Base-by-base conservation (phyloP, 2,888 invertebrate genomes). In the Stenurella melanura region DNA sequence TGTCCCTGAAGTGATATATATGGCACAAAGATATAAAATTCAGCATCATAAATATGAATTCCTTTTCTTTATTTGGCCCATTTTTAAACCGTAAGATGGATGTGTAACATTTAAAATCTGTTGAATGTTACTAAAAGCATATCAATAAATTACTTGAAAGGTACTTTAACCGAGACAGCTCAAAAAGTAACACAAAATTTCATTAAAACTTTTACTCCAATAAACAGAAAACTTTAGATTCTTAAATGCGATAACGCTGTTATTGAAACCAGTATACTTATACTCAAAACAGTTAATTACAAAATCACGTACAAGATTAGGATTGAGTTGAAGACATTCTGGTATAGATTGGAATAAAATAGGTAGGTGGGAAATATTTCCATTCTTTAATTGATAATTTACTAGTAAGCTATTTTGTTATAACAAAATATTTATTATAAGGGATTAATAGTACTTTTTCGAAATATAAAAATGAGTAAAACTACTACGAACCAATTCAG, bases 131-230 rank as follows among this genome's bases (percentile, higher is more conserved):
- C 9, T 30, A 1, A 42, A 42, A 50, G 0, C 60, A 6, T 58
- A 21, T 58, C 1, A 58, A 19, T 18, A 15, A 42, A 15, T 12
- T 58, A 21, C 26, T 58, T 58, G 1, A n/a, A 60, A 19, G 12
- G 1, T 60, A 21, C 21, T 7, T 26, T 26, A 21, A 60, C 15
- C 18, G 19, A 61, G 11, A n/a, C 17, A 2, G 30, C 34, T 3
- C 10, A 1, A 15, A 18, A 18, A 19, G 19, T 42, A 38, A 64
- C 2, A 11, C 18, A 19, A 42, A 21, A n/a, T 64, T 64, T 19
- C 18, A 64, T 64, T 64, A 64, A 64, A 42, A 64, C 42, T 64
- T 64, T 42, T 12, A 64, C 11, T 64, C 18, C 15, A 64, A 50
- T 11, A 19, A 42, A 50, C 11, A 12, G 1, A n/a, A 19, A 11